Evolutionary conservation across 2,888 invertebrate genomes (phyloP).

Genomic region (Prosapia bicincta): DNA sequence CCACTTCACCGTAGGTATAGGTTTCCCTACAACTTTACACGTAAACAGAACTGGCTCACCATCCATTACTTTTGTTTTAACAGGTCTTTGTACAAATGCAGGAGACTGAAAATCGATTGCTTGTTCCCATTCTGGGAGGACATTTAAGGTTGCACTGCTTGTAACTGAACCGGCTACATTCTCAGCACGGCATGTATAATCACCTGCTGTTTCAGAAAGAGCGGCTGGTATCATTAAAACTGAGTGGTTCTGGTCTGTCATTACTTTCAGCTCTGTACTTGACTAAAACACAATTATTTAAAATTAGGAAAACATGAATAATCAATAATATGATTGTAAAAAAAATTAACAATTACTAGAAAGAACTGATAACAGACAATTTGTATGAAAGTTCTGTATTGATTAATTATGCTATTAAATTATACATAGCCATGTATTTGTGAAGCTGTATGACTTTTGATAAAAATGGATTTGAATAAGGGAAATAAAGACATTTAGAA

Average conservation of each 20-base stretch:
- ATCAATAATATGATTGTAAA: background rate
- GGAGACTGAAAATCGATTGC: constrained; percentile 64
- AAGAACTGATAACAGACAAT: background rate
- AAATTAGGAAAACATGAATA: background rate
- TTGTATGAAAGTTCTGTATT: too few species aligned
- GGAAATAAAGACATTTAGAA: too few species aligned
- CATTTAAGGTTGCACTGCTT: constrained; percentile 70
- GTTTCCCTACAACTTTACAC: constrained; percentile 65
- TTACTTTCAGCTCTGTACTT: constrained; percentile 66
- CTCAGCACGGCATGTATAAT: constrained; percentile 83
- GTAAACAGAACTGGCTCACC: constrained; percentile 77
- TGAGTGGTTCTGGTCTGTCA: constrained; percentile 73
- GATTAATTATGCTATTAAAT: too few species aligned
- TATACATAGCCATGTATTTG: too few species aligned
- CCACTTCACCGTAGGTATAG: constrained; percentile 79
- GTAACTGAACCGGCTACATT: constrained; percentile 87
- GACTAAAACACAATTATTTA: constrained; percentile 50
- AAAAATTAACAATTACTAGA: background rate
- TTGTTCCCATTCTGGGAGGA: constrained; percentile 55
- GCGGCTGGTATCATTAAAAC: constrained; percentile 72
- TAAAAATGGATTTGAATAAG: too few species aligned
- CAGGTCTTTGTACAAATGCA: constrained; percentile 67
- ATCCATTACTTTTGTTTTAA: constrained; percentile 79
- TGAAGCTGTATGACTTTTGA: too few species aligned
- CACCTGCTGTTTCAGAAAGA: constrained; percentile 64